Evolutionary conservation across 2,113 vertebrate species (phyloP).

Genomic region (Rhinoptilus africanus): DNA sequence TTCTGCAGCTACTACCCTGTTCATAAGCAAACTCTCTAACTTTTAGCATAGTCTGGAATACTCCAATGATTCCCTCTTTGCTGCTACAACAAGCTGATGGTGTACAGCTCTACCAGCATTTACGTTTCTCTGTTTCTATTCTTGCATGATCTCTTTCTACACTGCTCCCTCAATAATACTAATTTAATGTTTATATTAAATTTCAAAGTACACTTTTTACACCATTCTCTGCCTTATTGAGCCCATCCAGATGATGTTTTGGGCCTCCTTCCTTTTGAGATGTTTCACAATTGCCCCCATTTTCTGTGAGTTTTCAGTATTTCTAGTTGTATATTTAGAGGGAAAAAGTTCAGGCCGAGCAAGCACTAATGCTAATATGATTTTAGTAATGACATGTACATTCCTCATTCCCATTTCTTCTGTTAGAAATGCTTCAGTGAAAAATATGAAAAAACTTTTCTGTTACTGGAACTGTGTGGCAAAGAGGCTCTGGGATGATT

Average conservation of each 20-base stretch:
- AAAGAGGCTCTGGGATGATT: neutral
- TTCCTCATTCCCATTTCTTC: neutral
- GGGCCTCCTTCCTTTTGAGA: neutral
- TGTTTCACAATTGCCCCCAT: neutral
- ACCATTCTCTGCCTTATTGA: neutral
- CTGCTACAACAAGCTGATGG: neutral
- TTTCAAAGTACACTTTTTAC: neutral
- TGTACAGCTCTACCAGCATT: neutral
- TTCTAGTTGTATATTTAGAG: neutral
- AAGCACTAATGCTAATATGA: neutral
- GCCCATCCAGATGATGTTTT: neutral
- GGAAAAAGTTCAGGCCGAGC: neutral
- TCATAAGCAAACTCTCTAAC: neutral
- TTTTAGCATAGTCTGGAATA: neutral
- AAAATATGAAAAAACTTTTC: neutral
- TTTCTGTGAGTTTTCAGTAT: neutral
- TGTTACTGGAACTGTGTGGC: neutral
- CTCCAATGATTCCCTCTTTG: neutral
- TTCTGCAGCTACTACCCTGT: neutral
- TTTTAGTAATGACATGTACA: neutral
- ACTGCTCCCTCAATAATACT: neutral
- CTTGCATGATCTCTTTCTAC: neutral
- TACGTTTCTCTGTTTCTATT: neutral
- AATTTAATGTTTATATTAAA: neutral
- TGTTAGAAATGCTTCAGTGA: neutral